Conservation (phyloP, 2,888 invertebrate genomes). For the Kuschelorhynchus macadamiae region DNA sequence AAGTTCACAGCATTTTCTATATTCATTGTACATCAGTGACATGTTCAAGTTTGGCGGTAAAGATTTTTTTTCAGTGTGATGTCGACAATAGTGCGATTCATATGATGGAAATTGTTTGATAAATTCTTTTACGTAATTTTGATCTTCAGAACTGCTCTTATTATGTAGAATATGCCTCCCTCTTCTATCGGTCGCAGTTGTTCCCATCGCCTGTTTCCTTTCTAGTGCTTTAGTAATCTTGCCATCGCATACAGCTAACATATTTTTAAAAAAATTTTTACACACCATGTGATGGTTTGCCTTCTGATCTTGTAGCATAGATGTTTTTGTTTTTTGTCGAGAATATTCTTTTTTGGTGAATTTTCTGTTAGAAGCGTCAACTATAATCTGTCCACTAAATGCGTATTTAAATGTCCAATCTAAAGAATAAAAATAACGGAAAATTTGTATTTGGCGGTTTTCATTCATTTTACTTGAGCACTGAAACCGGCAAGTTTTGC, state of each 20-base stretch:
- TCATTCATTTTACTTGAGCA: neutral
- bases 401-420: neutral
- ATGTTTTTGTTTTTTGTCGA: neutral
- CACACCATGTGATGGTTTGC: neutral
- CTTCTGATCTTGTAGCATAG: neutral
- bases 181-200: neutral
- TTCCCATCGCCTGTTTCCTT: neutral
- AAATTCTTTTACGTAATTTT: neutral
- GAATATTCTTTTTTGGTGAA: neutral
- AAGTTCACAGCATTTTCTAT: too few relatives aligned
- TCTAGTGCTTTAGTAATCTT: neutral
- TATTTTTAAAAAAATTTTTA: constrained; percentile 1
- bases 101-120: neutral
- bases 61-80: neutral
- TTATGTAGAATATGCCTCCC: neutral
- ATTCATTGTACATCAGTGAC: too few relatives aligned
- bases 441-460: neutral
- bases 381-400: neutral
- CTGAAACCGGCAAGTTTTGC: neutral
- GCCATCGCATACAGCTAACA: neutral
- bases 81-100: neutral
- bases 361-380: neutral
- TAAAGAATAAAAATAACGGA: neutral
- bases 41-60: neutral
- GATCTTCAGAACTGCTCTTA: neutral